Conservation (phyloP, 1,140 invertebrate genomes). For the Idris sp. region DNA sequence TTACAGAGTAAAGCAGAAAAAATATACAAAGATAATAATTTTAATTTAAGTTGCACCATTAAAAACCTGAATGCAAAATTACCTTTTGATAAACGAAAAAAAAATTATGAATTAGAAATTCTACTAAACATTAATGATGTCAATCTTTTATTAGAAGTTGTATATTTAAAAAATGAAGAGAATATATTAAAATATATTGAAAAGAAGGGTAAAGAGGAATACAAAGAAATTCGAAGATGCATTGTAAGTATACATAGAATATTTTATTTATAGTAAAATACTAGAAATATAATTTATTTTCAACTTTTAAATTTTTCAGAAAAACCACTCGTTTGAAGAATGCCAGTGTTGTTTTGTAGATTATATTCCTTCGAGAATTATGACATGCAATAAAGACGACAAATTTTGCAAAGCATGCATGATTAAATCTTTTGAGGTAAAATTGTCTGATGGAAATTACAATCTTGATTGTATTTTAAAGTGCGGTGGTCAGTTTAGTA, state of each 20-base stretch:
- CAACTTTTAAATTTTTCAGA: conserved; percentile 21
- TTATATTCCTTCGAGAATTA: conserved; percentile 16
- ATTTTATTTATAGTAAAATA: no score
- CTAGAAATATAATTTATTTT: no score
- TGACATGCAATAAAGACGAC: not conserved
- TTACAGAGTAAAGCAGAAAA: conserved; percentile 12
- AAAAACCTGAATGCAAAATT: conserved; percentile 5
- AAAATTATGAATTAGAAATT: conserved; percentile 4
- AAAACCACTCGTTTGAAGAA: conserved; percentile 4
- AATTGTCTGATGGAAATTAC: conserved; percentile 17
- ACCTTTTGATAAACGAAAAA: not conserved
- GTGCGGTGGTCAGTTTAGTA: conserved; percentile 16
- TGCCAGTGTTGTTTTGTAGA: conserved; percentile 20
- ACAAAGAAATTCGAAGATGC: conserved; percentile 15
- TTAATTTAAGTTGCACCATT: conserved; percentile 15
- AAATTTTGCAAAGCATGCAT: conserved; percentile 23
- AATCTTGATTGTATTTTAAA: conserved; percentile 17
- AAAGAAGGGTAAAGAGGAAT: not conserved
- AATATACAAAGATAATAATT: conserved; percentile 8
- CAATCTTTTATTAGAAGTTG: conserved; percentile 16
- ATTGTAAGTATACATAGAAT: conserved; percentile 21
- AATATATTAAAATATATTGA: conserved; percentile 14
- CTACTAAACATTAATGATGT: conserved; percentile 25
- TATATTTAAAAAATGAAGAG: conserved; percentile 24
- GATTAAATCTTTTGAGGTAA: conserved; percentile 6